Conservation (phyloP, 2,888 invertebrate genomes). For the Plagodis pulveraria region DNA sequence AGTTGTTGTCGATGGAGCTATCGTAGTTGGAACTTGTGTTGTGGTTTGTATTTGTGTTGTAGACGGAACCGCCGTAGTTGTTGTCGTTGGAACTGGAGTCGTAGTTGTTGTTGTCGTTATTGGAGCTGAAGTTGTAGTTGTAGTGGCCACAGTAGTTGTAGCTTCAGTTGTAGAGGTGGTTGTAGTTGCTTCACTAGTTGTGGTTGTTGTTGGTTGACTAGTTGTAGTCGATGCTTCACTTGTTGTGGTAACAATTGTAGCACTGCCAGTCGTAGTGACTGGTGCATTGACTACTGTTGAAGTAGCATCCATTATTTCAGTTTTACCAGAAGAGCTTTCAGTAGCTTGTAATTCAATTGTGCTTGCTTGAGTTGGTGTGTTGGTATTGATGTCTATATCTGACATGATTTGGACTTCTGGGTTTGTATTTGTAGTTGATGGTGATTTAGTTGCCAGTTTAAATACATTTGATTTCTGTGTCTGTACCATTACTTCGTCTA, state of each 20-base stretch:
- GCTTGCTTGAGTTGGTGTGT: slow-evolving; percentile 42
- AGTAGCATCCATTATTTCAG: slow-evolving; percentile 21
- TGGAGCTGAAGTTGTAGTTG: slow-evolving; percentile 26
- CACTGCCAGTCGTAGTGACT: slow-evolving; percentile 37
- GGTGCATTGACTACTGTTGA: slow-evolving; percentile 27
- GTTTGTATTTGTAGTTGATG: slow-evolving; percentile 51
- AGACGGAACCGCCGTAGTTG: slow-evolving; percentile 42
- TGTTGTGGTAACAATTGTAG: slow-evolving; percentile 31
- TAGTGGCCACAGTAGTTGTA: slow-evolving; percentile 19
- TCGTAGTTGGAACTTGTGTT: slow-evolving; percentile 47
- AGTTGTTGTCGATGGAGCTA: slow-evolving; percentile 38
- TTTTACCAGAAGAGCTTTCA: slow-evolving; percentile 38
- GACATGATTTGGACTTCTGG: slow-evolving; percentile 56
- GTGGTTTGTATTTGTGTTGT: slow-evolving; percentile 38
- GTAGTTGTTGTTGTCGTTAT: slow-evolving; percentile 33
- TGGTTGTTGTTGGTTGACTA: slow-evolving; percentile 28
- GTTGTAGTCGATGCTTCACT: slow-evolving; percentile 12
- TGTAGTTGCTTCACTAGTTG: slow-evolving; percentile 36
- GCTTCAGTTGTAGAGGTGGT: slow-evolving; percentile 44
- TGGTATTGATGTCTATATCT: slow-evolving; percentile 58
- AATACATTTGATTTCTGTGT: slow-evolving; percentile 74
- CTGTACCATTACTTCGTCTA: slow-evolving; percentile 71
- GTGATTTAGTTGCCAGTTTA: slow-evolving; percentile 69
- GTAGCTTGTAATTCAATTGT: slow-evolving; percentile 50
- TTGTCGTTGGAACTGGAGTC: slow-evolving; percentile 36